These are phyloP conservation scores for Phataginus tricuspis DNA, from an alignment of 2,797 vertebrate species.

Conservation along the genomic window DNA sequence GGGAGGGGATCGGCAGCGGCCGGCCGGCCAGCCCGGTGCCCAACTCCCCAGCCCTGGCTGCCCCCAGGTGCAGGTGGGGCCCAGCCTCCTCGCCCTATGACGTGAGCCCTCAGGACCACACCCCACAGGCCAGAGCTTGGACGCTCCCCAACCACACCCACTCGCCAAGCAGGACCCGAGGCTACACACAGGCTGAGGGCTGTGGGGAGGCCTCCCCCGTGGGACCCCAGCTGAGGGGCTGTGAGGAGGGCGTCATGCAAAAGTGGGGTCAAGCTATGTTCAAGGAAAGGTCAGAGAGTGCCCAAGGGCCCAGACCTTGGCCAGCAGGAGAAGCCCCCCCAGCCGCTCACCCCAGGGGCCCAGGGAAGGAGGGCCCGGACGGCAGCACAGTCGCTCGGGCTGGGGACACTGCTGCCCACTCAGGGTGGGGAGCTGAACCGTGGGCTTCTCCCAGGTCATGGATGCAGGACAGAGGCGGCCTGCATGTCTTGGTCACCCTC, in stretches of 20 bases:
- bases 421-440: not conserved
- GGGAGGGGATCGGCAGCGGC: not conserved
- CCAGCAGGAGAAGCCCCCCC: not conserved
- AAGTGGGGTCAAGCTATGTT: not conserved
- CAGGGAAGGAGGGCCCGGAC: not conserved
- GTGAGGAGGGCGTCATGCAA: fast-evolving
- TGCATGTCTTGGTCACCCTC: fast-evolving
- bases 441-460: fast-evolving
- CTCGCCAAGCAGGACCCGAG: not conserved
- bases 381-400: not conserved
- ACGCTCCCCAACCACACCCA: not conserved
- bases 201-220: not conserved
- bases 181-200: not conserved
- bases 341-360: not conserved
- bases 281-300: too few relatives aligned
- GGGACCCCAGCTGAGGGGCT: not conserved
- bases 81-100: fast-evolving
- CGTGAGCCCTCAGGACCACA: not conserved
- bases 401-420: not conserved
- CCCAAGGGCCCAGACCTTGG: not conserved
- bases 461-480: not conserved
- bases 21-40: not conserved
- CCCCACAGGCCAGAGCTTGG: not conserved
- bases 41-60: too few relatives aligned
- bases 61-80: not conserved